Conservation (phyloP, 2,113 vertebrate genomes). For the Coryphaenoides rupestris region DNA sequence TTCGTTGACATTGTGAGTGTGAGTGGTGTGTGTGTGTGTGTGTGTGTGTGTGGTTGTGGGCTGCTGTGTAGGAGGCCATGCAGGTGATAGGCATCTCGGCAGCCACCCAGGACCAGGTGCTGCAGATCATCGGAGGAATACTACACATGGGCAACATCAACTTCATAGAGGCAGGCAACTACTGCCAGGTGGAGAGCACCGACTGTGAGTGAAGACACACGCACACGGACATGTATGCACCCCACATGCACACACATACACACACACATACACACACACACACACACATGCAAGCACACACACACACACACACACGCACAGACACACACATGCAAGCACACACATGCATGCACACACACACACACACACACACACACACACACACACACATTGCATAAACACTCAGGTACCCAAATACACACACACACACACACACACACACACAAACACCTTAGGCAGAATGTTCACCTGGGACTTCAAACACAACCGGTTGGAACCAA, state of each 20-base stretch:
- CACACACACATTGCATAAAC: constrained; percentile 3
- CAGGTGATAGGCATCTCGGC: constrained; percentile 85
- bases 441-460: not conserved
- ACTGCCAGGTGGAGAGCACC: constrained; percentile 83
- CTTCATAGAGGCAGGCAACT: constrained; percentile 92
- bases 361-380: not conserved
- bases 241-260: constrained; percentile 10
- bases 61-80: constrained; percentile 84
- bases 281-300: constrained; percentile 6
- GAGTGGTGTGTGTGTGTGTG: not conserved
- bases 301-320: not conserved
- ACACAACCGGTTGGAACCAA: not conserved
- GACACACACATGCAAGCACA: no score
- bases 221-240: constrained; percentile 9
- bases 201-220: constrained; percentile 81
- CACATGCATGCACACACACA: constrained; percentile 2
- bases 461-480: not conserved
- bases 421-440: constrained; percentile 1
- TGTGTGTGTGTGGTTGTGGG: not conserved
- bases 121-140: constrained; percentile 90
- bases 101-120: constrained; percentile 78
- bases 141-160: constrained; percentile 92
- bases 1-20: not conserved
- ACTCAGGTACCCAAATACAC: not conserved
- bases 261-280: constrained; percentile 5